A percentile compares a stretch with the other conserved stretches of the same genome.
phyloP scores from a whole-genome alignment of 2,113 vertebrate genomes.

The Cromileptes altivelis region DNA sequence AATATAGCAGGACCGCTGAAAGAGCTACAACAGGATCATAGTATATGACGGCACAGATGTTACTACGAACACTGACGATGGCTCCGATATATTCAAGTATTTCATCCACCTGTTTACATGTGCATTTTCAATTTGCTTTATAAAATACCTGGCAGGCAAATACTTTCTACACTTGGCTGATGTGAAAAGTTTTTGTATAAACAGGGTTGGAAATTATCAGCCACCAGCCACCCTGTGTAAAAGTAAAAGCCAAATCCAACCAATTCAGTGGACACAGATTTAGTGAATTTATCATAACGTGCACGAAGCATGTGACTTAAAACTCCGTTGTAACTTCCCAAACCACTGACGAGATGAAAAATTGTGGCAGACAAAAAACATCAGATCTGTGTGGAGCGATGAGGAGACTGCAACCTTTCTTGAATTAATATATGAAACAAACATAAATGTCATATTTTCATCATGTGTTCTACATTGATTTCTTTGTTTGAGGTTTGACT shows the following conservation, averaged over 20 bases:
- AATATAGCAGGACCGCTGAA: not conserved
- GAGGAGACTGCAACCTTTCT: not conserved
- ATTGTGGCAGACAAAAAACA: not conserved
- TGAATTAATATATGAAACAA: not conserved
- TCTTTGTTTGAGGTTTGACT: not conserved
- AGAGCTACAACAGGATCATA: not conserved
- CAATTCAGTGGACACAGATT: not conserved
- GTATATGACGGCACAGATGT: not conserved
- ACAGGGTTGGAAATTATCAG: no score
- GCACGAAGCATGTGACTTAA: not conserved
- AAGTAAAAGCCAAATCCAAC: not conserved
- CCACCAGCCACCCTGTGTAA: no score
- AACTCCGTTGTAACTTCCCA: not conserved
- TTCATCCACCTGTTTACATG: not conserved
- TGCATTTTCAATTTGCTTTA: not conserved
- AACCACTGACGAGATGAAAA: not conserved
- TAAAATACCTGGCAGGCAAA: not conserved
- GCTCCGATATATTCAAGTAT: not conserved
- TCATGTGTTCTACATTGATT: not conserved
- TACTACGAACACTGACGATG: not conserved
- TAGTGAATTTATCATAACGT: not conserved
- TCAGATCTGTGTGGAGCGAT: not conserved
- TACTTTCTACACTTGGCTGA: not conserved
- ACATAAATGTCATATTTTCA: not conserved
- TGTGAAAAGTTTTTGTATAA: not conserved